Base-by-base conservation (phyloP, 2,113 vertebrate genomes). In the Phaethon lepturus region DNA sequence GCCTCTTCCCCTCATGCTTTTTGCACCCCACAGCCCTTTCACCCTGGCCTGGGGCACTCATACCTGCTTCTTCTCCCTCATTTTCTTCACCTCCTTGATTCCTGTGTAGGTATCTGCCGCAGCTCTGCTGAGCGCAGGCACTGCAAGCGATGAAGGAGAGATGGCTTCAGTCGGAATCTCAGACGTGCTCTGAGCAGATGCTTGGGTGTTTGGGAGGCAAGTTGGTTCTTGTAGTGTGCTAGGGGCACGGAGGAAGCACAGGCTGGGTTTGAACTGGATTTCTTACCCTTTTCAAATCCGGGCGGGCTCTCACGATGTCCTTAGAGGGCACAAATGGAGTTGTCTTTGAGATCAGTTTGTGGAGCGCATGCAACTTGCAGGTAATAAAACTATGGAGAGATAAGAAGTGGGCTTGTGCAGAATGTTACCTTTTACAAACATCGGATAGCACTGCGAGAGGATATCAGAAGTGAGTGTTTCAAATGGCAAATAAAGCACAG, bases 231-330 rank as follows among this genome's bases (percentile, higher is more conserved):
- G 33, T 14, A 26, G 62, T 76, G 71, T 28, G 71, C 89, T 35
- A 26, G 40, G 82, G 69, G 40, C 77, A 31, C 59, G 10, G 1
- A 15, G 44, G 50, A 87, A 31, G 71, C 45, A 22, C 85, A 60
- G 76, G 11, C 69, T 63, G 86, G 84, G 28, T 95, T 94, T 95
- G 91, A 91, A 55, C 83, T 73, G 31, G 23, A 19, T 90, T 96
- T 95, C 85, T 74, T 56, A 53, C 90, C 63, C 55, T 84, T 95
- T 92, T 47, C 92, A 81, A 62, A 92, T 91, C 84, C 67, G 50
- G 75, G 64, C 31, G 40, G 73, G 25, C 14, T 49, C 75, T 93
- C 29, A 15, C 24, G 10, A 22, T 17, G 9, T 94, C 92, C 92
- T 96, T 82, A 33, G 33, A 42, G 62, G 56, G 11, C 86, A 66